phyloP scores from a whole-genome alignment of 2,113 vertebrate species.

The Sialia sialis region DNA sequence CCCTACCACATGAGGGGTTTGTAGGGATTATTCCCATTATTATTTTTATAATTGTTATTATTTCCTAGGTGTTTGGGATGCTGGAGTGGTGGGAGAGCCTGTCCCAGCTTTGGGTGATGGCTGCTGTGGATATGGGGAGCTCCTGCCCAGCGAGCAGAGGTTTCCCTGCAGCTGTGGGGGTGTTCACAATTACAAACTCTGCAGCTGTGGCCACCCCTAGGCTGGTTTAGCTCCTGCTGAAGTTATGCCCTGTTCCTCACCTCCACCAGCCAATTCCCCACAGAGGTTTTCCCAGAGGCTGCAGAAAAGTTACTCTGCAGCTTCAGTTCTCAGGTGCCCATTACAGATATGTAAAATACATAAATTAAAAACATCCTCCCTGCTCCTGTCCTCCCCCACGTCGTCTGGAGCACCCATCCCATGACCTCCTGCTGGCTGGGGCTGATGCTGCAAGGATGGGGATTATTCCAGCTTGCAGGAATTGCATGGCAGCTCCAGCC shows the following conservation, averaged over 20 bases:
- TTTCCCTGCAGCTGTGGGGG: neutral
- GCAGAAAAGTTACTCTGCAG: neutral
- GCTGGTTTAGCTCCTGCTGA: neutral
- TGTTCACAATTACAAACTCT: neutral
- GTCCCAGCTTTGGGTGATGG: neutral
- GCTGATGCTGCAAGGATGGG: constrained; percentile 25
- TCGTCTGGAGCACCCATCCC: constrained; percentile 16
- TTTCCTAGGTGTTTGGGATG: neutral
- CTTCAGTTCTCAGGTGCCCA: neutral
- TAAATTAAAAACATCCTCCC: constrained; percentile 30
- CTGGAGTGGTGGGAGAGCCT: neutral
- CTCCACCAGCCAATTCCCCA: neutral
- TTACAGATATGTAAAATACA: neutral
- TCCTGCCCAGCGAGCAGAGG: neutral
- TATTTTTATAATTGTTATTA: neutral
- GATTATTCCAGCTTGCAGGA: constrained; percentile 7
- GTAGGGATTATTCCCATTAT: neutral
- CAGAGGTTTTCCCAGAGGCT: neutral
- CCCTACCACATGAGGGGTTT: accelerated
- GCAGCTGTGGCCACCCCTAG: neutral
- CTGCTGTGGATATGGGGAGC: accelerated
- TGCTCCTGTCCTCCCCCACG: neutral
- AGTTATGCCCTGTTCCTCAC: neutral
- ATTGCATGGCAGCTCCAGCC: constrained; percentile 19
- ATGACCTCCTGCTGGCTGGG: neutral